A percentile compares a stretch with the other conserved stretches of the same genome.
Evolutionary conservation across 2,113 vertebrate genomes (phyloP).

Genomic region (Ibidorhyncha struthersii): DNA sequence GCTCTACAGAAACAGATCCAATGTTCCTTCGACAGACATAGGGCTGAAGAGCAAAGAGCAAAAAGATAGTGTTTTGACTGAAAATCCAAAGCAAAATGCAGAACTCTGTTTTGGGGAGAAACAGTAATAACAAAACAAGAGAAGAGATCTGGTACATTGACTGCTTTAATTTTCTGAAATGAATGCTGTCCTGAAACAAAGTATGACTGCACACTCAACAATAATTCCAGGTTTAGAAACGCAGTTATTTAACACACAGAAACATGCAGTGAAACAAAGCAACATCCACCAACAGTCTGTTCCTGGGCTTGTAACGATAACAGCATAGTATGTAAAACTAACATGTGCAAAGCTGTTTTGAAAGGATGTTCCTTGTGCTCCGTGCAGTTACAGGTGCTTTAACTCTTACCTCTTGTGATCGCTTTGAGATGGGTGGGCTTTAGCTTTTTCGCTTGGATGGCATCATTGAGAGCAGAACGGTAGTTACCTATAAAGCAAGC

Average conservation of each 20-base stretch:
- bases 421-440: constrained; percentile 93
- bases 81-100: not conserved
- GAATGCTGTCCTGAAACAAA: not conserved
- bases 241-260: not conserved
- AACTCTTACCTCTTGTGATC: constrained; percentile 84
- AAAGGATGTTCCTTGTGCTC: accelerated
- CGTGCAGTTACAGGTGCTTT: accelerated
- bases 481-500: constrained; percentile 82
- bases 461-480: constrained; percentile 89
- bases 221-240: not conserved
- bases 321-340: not conserved
- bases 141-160: not conserved
- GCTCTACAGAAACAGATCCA: not conserved
- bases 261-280: accelerated
- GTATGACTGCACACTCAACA: not conserved
- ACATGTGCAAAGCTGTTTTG: not conserved
- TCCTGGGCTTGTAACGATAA: not conserved
- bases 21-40: not conserved
- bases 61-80: not conserved
- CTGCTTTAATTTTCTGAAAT: not conserved
- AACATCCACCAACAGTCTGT: not conserved
- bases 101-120: not conserved
- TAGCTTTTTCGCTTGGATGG: constrained; percentile 84
- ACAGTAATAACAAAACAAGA: not conserved
- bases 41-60: not conserved